phyloP scores from a whole-genome alignment of 1,140 invertebrate species.

The Zaprionus camerounensis region DNA sequence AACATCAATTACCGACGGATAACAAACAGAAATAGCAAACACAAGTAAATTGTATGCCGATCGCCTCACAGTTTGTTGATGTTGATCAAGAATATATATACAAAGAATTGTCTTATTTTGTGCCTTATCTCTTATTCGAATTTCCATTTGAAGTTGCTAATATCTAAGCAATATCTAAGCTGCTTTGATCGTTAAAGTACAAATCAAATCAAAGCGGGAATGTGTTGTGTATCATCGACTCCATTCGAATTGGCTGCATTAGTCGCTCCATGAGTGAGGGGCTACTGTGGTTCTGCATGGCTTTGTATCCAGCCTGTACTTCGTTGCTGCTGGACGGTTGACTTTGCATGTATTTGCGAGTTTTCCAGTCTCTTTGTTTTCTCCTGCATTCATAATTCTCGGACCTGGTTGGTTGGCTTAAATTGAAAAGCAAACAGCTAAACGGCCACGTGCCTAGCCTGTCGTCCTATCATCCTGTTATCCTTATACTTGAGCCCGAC shows the following conservation, averaged over 20 bases:
- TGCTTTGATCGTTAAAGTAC: too few species aligned
- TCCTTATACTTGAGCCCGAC: conserved; percentile 1
- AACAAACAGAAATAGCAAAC: too few species aligned
- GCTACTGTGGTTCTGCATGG: not conserved
- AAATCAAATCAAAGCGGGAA: not conserved
- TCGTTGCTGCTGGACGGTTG: not conserved
- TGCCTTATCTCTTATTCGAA: too few species aligned
- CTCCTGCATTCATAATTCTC: conserved; percentile 64
- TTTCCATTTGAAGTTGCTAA: too few species aligned
- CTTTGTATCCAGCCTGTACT: not conserved
- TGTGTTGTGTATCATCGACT: not conserved
- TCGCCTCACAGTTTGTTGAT: too few species aligned
- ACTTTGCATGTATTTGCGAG: not conserved
- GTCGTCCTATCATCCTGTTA: conserved; percentile 37
- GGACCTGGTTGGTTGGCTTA: conserved; percentile 49
- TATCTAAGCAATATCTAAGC: too few species aligned
- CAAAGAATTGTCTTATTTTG: too few species aligned
- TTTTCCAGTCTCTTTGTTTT: conserved; percentile 16
- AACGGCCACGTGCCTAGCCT: conserved; percentile 43
- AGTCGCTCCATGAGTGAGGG: not conserved
- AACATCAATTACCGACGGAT: too few species aligned
- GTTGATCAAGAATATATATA: too few species aligned
- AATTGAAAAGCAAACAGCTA: conserved; percentile 64
- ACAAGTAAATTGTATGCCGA: too few species aligned
- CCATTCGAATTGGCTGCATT: not conserved